phyloP scores from a whole-genome alignment of 2,797 vertebrate species.

The Podargus strigoides region DNA sequence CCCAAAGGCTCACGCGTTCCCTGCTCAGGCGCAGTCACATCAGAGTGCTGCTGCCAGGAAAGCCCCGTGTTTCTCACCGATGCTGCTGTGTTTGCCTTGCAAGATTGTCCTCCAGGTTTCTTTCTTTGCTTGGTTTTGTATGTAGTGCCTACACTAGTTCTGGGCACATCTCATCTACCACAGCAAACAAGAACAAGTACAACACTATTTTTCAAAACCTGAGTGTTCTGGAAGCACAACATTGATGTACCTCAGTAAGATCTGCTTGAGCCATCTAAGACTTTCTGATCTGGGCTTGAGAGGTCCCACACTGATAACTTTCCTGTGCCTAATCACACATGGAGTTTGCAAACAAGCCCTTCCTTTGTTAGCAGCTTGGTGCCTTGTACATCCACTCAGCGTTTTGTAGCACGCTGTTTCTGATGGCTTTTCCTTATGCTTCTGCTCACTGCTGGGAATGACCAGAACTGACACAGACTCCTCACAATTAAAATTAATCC shows the following conservation, averaged over 20 bases:
- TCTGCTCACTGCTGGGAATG: neutral
- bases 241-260: neutral
- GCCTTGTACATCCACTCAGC: neutral
- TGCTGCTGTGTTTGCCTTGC: neutral
- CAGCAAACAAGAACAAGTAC: neutral
- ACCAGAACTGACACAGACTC: neutral
- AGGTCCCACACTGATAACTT: neutral
- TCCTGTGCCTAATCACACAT: neutral
- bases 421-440: neutral
- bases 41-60: neutral
- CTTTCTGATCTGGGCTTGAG: neutral
- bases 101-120: neutral
- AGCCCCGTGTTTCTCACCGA: neutral
- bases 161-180: neutral
- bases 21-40: neutral
- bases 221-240: neutral
- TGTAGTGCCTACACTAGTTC: neutral
- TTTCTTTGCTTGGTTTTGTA: neutral
- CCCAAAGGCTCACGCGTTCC: neutral
- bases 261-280: neutral
- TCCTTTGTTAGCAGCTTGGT: neutral
- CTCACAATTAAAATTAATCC: neutral
- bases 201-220: accelerated
- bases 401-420: accelerated
- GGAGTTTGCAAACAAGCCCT: neutral